These are phyloP conservation scores for Hypena proboscidalis DNA, from an alignment of 2,888 invertebrate species.

Conservation along the genomic window DNA sequence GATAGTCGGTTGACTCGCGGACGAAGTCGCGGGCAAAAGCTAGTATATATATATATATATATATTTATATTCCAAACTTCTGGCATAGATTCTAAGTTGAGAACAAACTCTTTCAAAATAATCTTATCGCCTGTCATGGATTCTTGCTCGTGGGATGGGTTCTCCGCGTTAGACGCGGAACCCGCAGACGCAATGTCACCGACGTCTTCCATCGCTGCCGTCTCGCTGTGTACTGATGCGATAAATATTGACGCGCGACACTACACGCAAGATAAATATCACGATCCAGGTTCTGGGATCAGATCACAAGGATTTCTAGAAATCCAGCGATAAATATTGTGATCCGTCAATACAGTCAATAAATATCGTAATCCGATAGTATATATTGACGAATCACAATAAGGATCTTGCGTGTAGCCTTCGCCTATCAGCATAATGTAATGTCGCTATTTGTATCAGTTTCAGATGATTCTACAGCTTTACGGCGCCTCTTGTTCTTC, in stretches of 20 bases:
- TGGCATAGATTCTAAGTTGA: conserved; percentile 10
- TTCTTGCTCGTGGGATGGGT: conserved; percentile 8
- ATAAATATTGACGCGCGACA: conserved; percentile 4
- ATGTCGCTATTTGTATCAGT: no score
- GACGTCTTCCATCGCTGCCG: conserved; percentile 20
- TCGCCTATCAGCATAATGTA: no score
- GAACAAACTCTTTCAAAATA: conserved; percentile 13
- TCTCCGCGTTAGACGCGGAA: conserved; percentile 6
- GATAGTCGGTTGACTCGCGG: no score
- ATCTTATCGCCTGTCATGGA: conserved; percentile 9
- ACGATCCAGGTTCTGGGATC: conserved; percentile 16
- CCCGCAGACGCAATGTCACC: conserved; percentile 17
- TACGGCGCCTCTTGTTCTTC: no score
- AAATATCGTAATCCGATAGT: conserved; percentile 16
- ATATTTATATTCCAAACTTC: conserved; percentile 13
- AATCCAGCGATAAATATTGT: conserved; percentile 16
- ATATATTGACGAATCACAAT: conserved; percentile 17
- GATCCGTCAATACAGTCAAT: conserved; percentile 12
- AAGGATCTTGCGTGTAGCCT: not conserved
- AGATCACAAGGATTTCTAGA: conserved; percentile 16
- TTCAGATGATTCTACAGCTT: no score
- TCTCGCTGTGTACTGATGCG: conserved; percentile 20
- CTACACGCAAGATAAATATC: conserved; percentile 22
- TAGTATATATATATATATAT: no score
- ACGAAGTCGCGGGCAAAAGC: no score